Evolutionary conservation across 2,888 invertebrate species (phyloP).

Genomic region (Pomacea canaliculata): DNA sequence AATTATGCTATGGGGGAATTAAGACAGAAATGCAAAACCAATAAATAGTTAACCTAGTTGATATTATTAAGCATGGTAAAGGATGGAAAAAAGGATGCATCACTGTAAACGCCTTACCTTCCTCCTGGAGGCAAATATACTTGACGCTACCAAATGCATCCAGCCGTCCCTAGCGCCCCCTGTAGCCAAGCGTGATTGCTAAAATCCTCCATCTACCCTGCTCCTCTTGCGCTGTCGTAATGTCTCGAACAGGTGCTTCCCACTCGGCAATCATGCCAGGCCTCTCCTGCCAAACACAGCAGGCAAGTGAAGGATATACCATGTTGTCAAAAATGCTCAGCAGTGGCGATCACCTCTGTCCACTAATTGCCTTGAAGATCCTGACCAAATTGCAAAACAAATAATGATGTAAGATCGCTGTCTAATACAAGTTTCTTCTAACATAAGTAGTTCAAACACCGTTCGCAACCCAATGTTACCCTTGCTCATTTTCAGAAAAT

Average conservation of each 20-base stretch:
- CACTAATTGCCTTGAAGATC: constrained; percentile 66
- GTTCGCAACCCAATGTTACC: no score
- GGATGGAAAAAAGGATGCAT: no score
- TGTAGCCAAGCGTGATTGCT: constrained; percentile 56
- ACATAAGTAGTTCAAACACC: no score
- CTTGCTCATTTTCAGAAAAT: neutral
- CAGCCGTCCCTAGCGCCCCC: constrained; percentile 57
- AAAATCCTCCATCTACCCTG: constrained; percentile 58
- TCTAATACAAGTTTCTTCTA: no score
- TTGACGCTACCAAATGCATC: constrained; percentile 52
- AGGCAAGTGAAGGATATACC: constrained; percentile 62
- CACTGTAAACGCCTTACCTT: constrained; percentile 33
- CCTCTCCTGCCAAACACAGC: constrained; percentile 63
- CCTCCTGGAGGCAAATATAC: constrained; percentile 64
- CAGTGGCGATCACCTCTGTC: constrained; percentile 59
- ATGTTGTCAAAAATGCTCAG: constrained; percentile 57
- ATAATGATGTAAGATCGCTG: no score
- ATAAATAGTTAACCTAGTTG: no score
- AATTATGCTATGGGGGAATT: no score
- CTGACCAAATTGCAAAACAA: constrained; percentile 38
- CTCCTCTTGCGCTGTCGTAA: constrained; percentile 27
- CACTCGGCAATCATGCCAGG: constrained; percentile 65
- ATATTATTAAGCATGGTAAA: no score
- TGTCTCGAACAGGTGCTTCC: constrained; percentile 47
- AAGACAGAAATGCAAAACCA: no score